Evolutionary conservation across 2,888 invertebrate genomes (phyloP).

Genomic region (Gortyna flavago): DNA sequence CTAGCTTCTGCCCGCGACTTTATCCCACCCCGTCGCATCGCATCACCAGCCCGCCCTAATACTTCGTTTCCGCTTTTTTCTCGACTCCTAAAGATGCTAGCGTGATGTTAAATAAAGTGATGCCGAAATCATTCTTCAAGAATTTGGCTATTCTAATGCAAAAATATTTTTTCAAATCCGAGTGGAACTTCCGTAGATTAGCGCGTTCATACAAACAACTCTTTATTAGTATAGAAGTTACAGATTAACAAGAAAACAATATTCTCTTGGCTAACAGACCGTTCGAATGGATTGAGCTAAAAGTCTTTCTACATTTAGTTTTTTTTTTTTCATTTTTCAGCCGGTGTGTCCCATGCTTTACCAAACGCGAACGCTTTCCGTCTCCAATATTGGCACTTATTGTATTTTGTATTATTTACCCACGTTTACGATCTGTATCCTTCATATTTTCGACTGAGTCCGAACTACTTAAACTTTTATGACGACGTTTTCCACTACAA

Average conservation of each 20-base stretch:
- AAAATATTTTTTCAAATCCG: too few species aligned
- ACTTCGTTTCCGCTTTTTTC: neutral
- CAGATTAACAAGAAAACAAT: too few species aligned
- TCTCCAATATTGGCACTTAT: constrained; percentile 88
- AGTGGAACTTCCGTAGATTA: too few species aligned
- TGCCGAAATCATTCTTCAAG: too few species aligned
- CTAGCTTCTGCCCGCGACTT: neutral
- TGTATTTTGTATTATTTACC: constrained; percentile 90
- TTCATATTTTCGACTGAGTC: constrained; percentile 88
- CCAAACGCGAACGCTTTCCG: constrained; percentile 73
- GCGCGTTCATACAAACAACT: too few species aligned
- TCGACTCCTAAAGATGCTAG: too few species aligned
- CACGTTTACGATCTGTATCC: constrained; percentile 86
- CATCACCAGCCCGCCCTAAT: neutral
- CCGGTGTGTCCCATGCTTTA: constrained; percentile 69
- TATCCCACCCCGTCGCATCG: neutral
- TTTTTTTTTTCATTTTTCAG: neutral
- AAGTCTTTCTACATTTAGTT: neutral
- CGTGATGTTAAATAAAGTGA: too few species aligned
- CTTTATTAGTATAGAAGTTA: too few species aligned
- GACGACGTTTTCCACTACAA: constrained; percentile 84
- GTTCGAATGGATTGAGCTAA: neutral
- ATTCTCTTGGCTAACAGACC: too few species aligned
- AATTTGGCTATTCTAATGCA: too few species aligned
- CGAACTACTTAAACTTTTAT: constrained; percentile 89